Evolutionary conservation across 2,888 invertebrate genomes (phyloP).

Genomic region (Drosophila leonis): DNA sequence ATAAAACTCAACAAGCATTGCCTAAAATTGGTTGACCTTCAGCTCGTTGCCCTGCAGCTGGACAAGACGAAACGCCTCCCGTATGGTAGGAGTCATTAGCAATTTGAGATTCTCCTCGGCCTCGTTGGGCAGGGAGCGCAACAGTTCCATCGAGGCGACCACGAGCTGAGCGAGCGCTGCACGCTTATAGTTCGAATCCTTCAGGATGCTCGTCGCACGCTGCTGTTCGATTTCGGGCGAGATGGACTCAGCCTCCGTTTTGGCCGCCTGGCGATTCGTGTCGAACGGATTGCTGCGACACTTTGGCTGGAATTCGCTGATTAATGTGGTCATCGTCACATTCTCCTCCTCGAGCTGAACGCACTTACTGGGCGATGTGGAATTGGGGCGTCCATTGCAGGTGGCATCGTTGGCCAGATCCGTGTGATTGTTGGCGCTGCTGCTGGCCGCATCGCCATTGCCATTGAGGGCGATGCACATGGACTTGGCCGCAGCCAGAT

Average conservation of each 20-base stretch:
- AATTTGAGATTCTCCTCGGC: slow-evolving; percentile 86
- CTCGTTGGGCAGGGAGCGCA: slow-evolving; percentile 88
- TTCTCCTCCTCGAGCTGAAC: slow-evolving; percentile 82
- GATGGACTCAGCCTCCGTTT: slow-evolving; percentile 87
- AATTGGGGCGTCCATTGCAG: slow-evolving; percentile 7
- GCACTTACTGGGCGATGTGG: slow-evolving; percentile 78
- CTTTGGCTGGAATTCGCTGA: slow-evolving; percentile 85
- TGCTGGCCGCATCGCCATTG: slow-evolving; percentile 57
- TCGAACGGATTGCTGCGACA: slow-evolving; percentile 85
- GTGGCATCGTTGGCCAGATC: slow-evolving; percentile 6
- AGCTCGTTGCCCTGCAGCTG: slow-evolving; percentile 85
- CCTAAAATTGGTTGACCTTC: slow-evolving; percentile 85
- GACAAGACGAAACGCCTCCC: slow-evolving; percentile 85
- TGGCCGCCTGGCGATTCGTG: slow-evolving; percentile 84
- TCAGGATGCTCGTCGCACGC: slow-evolving; percentile 92
- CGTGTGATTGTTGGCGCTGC: slow-evolving; percentile 13
- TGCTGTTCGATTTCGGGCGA: slow-evolving; percentile 94
- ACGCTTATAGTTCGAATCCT: slow-evolving; percentile 94
- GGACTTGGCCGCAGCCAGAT: slow-evolving; percentile 60
- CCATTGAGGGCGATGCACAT: slow-evolving; percentile 74
- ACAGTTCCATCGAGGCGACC: slow-evolving; percentile 93
- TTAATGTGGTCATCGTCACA: slow-evolving; percentile 85
- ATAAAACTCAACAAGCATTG: slow-evolving; percentile 85
- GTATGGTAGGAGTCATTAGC: slow-evolving; percentile 85
- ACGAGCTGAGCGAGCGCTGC: slow-evolving; percentile 94